These are phyloP conservation scores for Prolemur simus DNA, from an alignment of 2,113 vertebrate species.

Conservation along the genomic window DNA sequence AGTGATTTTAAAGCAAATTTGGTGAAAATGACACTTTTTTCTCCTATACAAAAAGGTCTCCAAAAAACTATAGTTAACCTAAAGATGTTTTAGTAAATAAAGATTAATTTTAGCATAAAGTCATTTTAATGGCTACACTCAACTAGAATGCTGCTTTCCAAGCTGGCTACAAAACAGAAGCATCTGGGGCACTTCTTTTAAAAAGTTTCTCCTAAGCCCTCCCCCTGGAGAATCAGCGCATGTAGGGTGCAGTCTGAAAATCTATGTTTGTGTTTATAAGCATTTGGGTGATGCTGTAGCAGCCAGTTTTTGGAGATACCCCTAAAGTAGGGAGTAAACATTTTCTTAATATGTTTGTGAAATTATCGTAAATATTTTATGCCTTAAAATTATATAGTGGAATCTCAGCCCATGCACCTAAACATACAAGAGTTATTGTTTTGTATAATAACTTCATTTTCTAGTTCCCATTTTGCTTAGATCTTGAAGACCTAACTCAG, in stretches of 20 bases:
- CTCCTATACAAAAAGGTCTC: slow-evolving; percentile 17
- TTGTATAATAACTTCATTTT: neutral
- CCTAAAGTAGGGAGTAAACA: neutral
- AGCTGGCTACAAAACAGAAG: neutral
- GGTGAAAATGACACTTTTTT: neutral
- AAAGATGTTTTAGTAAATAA: neutral
- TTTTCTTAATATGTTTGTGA: neutral
- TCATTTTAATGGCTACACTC: neutral
- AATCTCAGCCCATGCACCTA: neutral
- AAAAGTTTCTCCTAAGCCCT: neutral
- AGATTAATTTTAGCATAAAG: neutral
- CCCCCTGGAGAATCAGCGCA: neutral
- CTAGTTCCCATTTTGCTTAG: neutral
- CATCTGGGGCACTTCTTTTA: neutral
- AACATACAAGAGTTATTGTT: neutral
- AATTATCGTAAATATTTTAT: neutral
- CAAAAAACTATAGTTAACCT: neutral
- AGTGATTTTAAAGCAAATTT: slow-evolving; percentile 1
- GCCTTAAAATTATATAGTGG: neutral
- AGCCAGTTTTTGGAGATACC: neutral
- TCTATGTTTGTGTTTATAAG: neutral
- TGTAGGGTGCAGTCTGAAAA: neutral
- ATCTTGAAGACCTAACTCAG: neutral
- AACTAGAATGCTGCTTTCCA: neutral
- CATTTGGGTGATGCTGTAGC: neutral